These are phyloP conservation scores for Xyliphius kryptos DNA, from an alignment of 2,113 vertebrate genomes.

Conservation along the genomic window DNA sequence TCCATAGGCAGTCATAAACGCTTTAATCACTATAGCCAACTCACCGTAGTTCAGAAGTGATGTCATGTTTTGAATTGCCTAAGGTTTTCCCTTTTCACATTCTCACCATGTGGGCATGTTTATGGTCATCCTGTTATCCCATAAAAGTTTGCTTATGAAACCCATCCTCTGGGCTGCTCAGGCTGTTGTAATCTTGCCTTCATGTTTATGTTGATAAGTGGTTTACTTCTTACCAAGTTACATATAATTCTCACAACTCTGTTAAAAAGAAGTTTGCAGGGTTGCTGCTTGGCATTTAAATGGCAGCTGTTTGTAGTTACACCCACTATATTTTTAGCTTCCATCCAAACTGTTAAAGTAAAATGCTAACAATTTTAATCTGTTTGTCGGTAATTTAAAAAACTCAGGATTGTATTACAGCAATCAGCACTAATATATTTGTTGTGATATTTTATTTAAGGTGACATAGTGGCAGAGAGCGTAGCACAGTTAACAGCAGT, in stretches of 20 bases:
- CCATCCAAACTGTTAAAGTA: neutral
- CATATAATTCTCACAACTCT: neutral
- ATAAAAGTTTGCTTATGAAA: neutral
- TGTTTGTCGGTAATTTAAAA: too few relatives aligned
- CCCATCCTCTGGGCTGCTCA: neutral
- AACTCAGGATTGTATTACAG: too few relatives aligned
- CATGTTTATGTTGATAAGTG: constrained; percentile 1
- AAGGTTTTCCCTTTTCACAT: neutral
- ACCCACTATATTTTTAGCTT: neutral
- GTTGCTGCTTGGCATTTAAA: neutral
- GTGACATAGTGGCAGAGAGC: too few relatives aligned
- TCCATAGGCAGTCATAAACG: neutral
- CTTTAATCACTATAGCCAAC: neutral
- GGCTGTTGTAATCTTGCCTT: neutral
- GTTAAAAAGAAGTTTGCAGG: neutral
- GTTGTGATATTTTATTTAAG: too few relatives aligned
- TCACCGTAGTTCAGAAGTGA: neutral
- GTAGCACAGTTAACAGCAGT: too few relatives aligned
- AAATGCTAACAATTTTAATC: neutral
- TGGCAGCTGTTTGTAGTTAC: neutral
- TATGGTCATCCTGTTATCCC: neutral
- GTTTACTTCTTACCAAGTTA: constrained; percentile 2
- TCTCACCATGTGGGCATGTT: constrained; percentile 5
- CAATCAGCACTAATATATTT: too few relatives aligned
- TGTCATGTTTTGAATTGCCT: constrained; percentile 6